Evolutionary conservation across 1,140 invertebrate species (phyloP).

Genomic region (Drosophila elegans): DNA sequence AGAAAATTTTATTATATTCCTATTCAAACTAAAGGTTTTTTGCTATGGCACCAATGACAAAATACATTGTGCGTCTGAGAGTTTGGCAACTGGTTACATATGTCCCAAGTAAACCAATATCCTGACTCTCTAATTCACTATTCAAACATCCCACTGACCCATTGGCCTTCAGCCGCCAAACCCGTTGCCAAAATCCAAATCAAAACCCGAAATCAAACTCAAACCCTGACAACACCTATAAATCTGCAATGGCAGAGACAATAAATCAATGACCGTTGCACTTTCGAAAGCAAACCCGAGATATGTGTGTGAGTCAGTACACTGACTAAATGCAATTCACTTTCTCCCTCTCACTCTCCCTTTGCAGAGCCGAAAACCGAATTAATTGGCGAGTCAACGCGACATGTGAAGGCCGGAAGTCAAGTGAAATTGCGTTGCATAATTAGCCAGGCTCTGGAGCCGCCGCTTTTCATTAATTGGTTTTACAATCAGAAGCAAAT

Average conservation of each 20-base stretch:
- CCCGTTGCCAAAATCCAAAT: constrained; percentile 22
- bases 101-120: background rate
- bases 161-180: constrained; percentile 30
- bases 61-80: no score
- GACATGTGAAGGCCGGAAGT: constrained; percentile 87
- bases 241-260: constrained; percentile 57
- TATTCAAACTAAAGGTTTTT: no score
- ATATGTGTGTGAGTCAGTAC: constrained; percentile 20
- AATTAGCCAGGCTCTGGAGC: constrained; percentile 87
- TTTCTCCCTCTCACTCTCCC: constrained; percentile 23
- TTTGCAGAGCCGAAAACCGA: constrained; percentile 87
- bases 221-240: constrained; percentile 48
- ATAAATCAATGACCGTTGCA: constrained; percentile 72
- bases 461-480: constrained; percentile 88
- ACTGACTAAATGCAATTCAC: constrained; percentile 9
- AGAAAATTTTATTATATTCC: no score
- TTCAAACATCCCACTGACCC: constrained; percentile 18
- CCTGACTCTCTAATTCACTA: background rate
- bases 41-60: no score
- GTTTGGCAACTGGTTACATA: background rate
- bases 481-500: constrained; percentile 86
- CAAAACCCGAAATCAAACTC: constrained; percentile 20
- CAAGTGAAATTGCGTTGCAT: constrained; percentile 87
- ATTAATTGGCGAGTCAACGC: constrained; percentile 87
- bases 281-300: constrained; percentile 42